These are phyloP conservation scores for Didymodactylos carnosus DNA, from an alignment of 2,888 invertebrate species.

Conservation along the genomic window DNA sequence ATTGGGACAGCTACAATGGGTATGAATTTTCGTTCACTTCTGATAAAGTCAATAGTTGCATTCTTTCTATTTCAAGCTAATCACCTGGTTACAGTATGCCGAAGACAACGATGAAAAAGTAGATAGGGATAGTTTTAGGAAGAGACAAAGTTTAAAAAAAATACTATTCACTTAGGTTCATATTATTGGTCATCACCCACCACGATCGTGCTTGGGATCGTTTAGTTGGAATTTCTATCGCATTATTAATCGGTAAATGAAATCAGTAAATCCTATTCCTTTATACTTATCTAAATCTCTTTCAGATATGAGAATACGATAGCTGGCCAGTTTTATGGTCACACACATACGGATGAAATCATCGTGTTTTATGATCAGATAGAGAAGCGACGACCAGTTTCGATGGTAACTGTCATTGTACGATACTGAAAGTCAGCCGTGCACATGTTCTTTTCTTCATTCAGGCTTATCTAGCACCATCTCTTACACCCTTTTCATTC, in stretches of 20 bases:
- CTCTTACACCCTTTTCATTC: slow-evolving; percentile 42
- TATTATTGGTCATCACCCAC: slow-evolving; percentile 61
- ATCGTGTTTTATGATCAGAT: slow-evolving; percentile 45
- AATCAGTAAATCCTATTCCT: too few relatives aligned
- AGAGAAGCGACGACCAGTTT: too few relatives aligned
- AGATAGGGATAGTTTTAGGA: neutral
- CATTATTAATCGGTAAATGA: slow-evolving; percentile 26
- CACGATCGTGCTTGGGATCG: slow-evolving; percentile 48
- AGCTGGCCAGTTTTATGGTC: slow-evolving; percentile 61
- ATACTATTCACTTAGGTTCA: slow-evolving; percentile 43
- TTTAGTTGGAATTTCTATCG: slow-evolving; percentile 61
- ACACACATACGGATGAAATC: slow-evolving; percentile 79
- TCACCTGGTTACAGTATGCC: neutral
- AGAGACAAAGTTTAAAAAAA: slow-evolving; percentile 45
- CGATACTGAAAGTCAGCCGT: too few relatives aligned
- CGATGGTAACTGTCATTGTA: neutral
- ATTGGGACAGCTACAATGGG: slow-evolving; percentile 57
- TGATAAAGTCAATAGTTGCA: slow-evolving; percentile 31
- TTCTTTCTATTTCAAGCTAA: slow-evolving; percentile 41
- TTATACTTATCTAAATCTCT: too few relatives aligned
- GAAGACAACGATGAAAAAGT: neutral
- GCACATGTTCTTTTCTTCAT: too few relatives aligned
- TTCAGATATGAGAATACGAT: slow-evolving; percentile 41
- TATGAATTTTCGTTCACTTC: slow-evolving; percentile 50
- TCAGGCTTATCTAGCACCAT: neutral